Base-by-base conservation (phyloP, 1,140 invertebrate genomes). In the Drosophila ficusphila region DNA sequence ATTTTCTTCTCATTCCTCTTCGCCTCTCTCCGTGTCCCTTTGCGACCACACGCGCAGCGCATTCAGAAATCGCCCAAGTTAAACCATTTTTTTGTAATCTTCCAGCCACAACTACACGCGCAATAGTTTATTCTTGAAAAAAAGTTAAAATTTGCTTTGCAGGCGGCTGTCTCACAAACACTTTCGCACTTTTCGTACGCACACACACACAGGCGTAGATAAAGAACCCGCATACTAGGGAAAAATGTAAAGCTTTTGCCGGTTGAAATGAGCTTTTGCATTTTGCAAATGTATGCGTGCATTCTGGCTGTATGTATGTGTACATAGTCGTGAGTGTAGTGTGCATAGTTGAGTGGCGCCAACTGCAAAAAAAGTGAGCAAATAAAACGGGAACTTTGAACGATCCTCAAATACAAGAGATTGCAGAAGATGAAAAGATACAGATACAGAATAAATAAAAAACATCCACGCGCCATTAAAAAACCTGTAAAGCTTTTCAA, bases 101-200 rank as follows among this genome's bases (percentile, higher is more conserved):
- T 52, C 53, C 60, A 61, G 57, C 54, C 61, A 73, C 62, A 74
- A 60, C 46, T 21, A 64, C 56, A 49, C 9, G n/a, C 47, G 58
- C 51, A 81, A 72, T 51, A 58, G 64, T 62, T 67, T 75, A 53
- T 70, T 76, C 49, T 64, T 53, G 16, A 34, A 42, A 57, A 65
- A 79, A 65, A 57, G 54, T 39, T 65, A 54, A 64, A 75, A 64
- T 79, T 76, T 60, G 70, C 65, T 83, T 77, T 82, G 68, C 61
- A 69, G 52, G 47, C 75, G 56, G 46, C 65, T 14, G 44, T 18
- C 54, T 41, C 36, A 47, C 65, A 19, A 33, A 49, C 52, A 75
- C 48, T 34, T 25, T 47, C 52, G 23, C 72, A 47, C 47, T 44
- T 39, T 25, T 25, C 42, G 25, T 42, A 71, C 44, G 57, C 46